These are phyloP conservation scores for Mercenaria mercenaria DNA, from an alignment of 1,140 invertebrate genomes.

Conservation along the genomic window DNA sequence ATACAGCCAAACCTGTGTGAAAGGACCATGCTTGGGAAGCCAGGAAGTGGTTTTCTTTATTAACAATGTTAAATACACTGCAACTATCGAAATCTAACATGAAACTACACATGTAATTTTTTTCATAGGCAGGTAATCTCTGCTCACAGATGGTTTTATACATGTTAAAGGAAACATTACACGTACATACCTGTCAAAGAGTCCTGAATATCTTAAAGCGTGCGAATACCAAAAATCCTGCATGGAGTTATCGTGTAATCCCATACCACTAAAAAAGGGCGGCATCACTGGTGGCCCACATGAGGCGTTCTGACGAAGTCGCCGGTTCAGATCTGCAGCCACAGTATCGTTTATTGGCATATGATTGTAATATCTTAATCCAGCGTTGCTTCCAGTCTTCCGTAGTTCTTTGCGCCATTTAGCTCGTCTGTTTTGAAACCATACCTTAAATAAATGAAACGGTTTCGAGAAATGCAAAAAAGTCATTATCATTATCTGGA, in stretches of 20 bases:
- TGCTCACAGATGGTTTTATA: not conserved
- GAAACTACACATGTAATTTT: not conserved
- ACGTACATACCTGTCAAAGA: slow-evolving; percentile 16
- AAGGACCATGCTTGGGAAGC: no score
- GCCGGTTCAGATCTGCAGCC: slow-evolving; percentile 8
- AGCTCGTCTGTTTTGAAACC: no score
- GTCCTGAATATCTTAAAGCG: slow-evolving; percentile 6
- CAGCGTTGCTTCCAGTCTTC: not conserved
- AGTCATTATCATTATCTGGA: no score
- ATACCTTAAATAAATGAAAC: no score
- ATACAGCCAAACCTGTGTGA: no score
- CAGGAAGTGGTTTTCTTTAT: no score
- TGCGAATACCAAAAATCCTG: slow-evolving; percentile 44
- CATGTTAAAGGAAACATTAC: not conserved
- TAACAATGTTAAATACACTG: not conserved
- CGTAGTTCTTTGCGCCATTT: slow-evolving; percentile 41
- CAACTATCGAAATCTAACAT: not conserved
- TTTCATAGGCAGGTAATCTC: not conserved
- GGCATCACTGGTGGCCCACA: not conserved
- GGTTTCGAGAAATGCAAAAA: no score
- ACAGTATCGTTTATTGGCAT: slow-evolving; percentile 9
- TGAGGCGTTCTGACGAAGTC: not conserved
- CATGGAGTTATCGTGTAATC: not conserved
- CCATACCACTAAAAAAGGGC: not conserved
- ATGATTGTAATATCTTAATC: slow-evolving; percentile 16